phyloP scores from a whole-genome alignment of 1,140 invertebrate species.

The Euborellia annulipes region DNA sequence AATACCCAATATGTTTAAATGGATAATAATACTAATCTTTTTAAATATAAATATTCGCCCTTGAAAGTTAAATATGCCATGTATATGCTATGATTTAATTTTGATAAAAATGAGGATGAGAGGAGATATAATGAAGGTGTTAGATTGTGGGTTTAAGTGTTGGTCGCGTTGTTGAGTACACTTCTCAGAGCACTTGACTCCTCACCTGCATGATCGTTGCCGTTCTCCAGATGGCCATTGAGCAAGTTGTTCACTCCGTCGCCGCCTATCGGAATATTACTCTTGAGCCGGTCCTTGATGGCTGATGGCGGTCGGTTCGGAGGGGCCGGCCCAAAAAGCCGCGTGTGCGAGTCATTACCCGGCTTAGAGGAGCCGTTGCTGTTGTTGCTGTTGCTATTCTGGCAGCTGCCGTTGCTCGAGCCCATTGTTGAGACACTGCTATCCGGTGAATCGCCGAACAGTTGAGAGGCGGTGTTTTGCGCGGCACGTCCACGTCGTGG shows the following conservation, averaged over 20 bases:
- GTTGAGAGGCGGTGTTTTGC: slow-evolving; percentile 26
- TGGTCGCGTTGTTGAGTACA: too few species aligned
- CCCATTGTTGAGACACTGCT: slow-evolving; percentile 18
- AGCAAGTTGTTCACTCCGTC: slow-evolving; percentile 21
- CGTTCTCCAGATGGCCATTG: slow-evolving; percentile 18
- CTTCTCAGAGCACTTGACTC: slow-evolving; percentile 3
- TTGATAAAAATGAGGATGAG: too few species aligned
- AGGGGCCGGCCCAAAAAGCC: slow-evolving; percentile 33
- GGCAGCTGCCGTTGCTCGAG: slow-evolving; percentile 6
- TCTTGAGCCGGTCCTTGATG: slow-evolving; percentile 25
- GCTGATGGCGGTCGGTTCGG: slow-evolving; percentile 21
- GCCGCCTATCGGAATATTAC: slow-evolving; percentile 13
- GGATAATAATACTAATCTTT: too few species aligned
- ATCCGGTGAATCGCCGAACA: slow-evolving; percentile 25
- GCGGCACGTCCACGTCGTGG: slow-evolving; percentile 23
- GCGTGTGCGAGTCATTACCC: slow-evolving; percentile 35
- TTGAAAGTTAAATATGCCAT: too few species aligned
- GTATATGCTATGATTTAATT: too few species aligned
- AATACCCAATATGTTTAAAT: too few species aligned
- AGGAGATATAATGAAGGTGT: too few species aligned
- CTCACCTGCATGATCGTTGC: slow-evolving; percentile 29
- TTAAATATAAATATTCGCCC: too few species aligned
- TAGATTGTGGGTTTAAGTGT: too few species aligned
- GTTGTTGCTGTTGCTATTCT: slow-evolving; percentile 10
- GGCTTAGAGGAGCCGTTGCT: slow-evolving; percentile 25